Evolutionary conservation across 2,113 vertebrate species (phyloP), one percentile per base, ranked within the genome.

Genomic region (Poeciliopsis occidentalis): DNA sequence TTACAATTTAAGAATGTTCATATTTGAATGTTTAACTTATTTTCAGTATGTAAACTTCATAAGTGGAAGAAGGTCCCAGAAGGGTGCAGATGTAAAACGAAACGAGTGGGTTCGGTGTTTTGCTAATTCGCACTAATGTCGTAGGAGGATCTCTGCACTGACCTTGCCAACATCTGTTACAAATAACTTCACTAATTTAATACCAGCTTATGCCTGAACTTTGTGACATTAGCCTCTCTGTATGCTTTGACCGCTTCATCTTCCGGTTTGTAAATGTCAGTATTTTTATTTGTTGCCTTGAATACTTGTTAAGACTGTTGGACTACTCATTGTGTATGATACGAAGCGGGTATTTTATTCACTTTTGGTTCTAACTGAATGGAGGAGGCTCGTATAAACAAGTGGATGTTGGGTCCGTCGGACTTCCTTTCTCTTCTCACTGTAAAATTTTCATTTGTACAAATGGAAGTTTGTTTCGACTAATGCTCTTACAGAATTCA

Each of bases 1-100:
- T 91, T 84, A 76, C 64, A 71, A 29, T 73, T 67, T 60, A 67
- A 67, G 60, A 79, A 67, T 82, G 41, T 71, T 60, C 51, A 71
- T 80, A 85, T 78, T 84, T 85, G 78, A 90, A 88, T 86, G 78
- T 83, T 71, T 68, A 86, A 88, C 78, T 87, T 87, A 83, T 86
- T 87, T 74, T 77, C 41, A 72, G 22, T 62, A 32, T 76, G 27
- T 71, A 39, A 29, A 80, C 69, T 64, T 67, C 12, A 37, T 11
- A 13, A 39, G 68, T 67, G 12, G 27, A 6, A 8, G 54, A 30
- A 65, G 6, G 37, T 67, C 19, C 8, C 71, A 2, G 3, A 62
- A 44, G 26, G n/a, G 2, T 51, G 32, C 13, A 26, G 7, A 68
- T 66, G 17, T 1, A n/a, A 60, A 71, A 78, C 27, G 1, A 10